These are phyloP conservation scores for Oligia latruncula DNA, from an alignment of 2,888 invertebrate genomes.

Conservation along the genomic window DNA sequence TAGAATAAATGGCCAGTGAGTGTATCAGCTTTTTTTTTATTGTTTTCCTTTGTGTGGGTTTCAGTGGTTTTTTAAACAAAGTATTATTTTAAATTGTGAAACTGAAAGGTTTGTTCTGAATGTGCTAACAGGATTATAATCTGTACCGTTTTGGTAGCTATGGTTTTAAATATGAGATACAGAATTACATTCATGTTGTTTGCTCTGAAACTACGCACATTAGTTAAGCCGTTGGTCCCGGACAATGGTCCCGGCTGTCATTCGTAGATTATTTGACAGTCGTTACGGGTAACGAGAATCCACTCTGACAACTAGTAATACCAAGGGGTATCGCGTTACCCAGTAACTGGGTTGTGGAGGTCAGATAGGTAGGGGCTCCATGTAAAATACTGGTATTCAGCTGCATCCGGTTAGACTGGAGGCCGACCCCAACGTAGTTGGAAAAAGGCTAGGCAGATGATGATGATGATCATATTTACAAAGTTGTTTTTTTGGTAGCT, in stretches of 20 bases:
- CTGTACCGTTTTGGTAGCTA: neutral
- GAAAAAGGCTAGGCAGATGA: neutral
- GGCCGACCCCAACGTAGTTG: neutral
- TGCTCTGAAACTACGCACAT: neutral
- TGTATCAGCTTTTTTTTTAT: constrained; percentile 6
- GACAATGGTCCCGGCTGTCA: neutral
- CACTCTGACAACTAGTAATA: no score
- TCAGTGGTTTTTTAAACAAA: constrained; percentile 20
- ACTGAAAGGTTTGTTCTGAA: neutral
- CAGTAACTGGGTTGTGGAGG: neutral
- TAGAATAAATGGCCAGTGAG: neutral
- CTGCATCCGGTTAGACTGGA: neutral
- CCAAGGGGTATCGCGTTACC: neutral
- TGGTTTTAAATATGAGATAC: neutral
- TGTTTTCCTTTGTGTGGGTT: neutral
- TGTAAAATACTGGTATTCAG: neutral
- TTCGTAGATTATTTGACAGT: neutral
- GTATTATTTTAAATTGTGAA: constrained; percentile 13
- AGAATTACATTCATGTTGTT: neutral
- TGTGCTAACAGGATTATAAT: constrained; percentile 22
- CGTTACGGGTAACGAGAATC: neutral
- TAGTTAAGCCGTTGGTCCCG: neutral
- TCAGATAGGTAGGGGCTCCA: neutral
- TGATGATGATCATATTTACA: neutral
- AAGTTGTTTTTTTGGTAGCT: neutral